phyloP scores from a whole-genome alignment of 1,140 invertebrate species.

The Tetragnatha versicolor region DNA sequence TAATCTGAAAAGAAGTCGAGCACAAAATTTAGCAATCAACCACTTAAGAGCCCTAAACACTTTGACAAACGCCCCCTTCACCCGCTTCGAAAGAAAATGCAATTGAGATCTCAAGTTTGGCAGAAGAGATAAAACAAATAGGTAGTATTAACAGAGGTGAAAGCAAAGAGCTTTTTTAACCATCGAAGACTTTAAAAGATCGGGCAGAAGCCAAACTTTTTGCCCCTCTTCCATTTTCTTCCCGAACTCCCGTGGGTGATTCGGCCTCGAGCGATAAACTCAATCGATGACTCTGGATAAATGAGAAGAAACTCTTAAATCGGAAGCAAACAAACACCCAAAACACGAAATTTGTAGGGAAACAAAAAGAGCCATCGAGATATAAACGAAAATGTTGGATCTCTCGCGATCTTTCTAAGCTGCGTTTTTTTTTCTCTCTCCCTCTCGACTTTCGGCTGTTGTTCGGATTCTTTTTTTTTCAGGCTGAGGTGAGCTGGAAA shows the following conservation, averaged over 20 bases:
- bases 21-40: not conserved
- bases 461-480: not conserved
- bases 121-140: conserved; percentile 20
- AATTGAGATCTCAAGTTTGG: conserved; percentile 12
- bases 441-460: not conserved
- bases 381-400: conserved; percentile 34
- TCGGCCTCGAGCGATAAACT: conserved; percentile 37
- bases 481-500: not conserved
- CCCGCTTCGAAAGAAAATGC: no score
- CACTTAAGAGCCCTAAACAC: not conserved
- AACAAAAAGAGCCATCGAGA: conserved; percentile 21
- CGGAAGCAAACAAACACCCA: conserved; percentile 42
- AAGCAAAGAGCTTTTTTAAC: not conserved
- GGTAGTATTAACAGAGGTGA: conserved; percentile 2
- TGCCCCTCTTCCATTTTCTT: conserved; percentile 10
- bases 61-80: not conserved
- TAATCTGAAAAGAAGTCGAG: not conserved
- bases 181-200: conserved; percentile 43
- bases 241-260: conserved; percentile 15
- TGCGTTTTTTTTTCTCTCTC: not conserved
- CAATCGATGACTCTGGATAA: conserved; percentile 31
- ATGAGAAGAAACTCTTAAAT: conserved; percentile 43
- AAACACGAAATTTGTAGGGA: conserved; percentile 34
- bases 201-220: not conserved
- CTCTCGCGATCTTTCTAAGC: no score